phyloP scores from a whole-genome alignment of 2,113 vertebrate genomes.

The Coregonus clupeaformis region DNA sequence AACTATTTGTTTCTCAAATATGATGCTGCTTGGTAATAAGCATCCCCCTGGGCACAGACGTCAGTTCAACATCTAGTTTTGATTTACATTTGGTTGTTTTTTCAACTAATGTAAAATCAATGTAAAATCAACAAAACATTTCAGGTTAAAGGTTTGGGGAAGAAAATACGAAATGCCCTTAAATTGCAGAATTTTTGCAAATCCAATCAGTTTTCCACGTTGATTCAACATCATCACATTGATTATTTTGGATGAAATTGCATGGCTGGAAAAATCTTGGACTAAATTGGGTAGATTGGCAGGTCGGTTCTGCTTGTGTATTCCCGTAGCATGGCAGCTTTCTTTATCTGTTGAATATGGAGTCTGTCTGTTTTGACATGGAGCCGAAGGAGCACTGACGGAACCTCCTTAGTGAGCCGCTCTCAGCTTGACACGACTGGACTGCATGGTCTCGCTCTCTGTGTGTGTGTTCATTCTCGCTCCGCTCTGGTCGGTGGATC shows the following conservation, averaged over 20 bases:
- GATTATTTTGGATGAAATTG: neutral
- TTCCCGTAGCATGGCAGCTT: conserved; percentile 42
- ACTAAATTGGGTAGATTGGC: neutral
- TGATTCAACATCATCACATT: neutral
- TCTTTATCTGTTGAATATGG: conserved; percentile 56
- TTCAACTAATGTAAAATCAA: too few relatives aligned
- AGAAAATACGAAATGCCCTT: too few relatives aligned
- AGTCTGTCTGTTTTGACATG: conserved; percentile 63
- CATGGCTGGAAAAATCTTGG: neutral
- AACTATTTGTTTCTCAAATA: too few relatives aligned
- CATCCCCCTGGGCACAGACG: conserved; percentile 53
- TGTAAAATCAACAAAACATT: too few relatives aligned
- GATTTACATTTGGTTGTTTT: too few relatives aligned
- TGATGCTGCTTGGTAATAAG: too few relatives aligned
- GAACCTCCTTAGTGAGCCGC: conserved; percentile 62
- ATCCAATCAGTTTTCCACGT: too few relatives aligned
- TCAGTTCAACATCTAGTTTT: too few relatives aligned
- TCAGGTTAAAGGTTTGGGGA: too few relatives aligned
- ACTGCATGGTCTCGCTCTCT: conserved; percentile 37
- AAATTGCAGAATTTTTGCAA: too few relatives aligned
- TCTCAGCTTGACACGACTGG: conserved; percentile 72
- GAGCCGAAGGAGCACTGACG: conserved; percentile 63
- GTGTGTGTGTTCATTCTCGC: neutral
- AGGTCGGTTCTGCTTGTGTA: conserved; percentile 38
- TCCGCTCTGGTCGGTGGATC: neutral